Conservation (phyloP, 1,140 invertebrate genomes). For the Tetramorium parvispinum region DNA sequence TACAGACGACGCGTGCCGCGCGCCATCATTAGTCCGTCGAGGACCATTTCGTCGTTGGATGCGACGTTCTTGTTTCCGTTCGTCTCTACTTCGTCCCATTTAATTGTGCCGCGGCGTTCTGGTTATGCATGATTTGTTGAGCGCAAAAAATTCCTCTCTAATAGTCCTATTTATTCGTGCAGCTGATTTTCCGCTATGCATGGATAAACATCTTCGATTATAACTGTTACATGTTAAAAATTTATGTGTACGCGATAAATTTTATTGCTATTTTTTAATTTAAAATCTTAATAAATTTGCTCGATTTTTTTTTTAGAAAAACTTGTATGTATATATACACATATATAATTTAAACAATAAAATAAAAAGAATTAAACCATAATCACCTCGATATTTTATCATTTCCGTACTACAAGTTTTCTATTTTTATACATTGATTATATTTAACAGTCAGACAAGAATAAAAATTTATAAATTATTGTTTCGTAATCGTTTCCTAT, state of each 20-base stretch:
- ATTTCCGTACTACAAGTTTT: background rate
- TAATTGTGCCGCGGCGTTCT: conserved; percentile 29
- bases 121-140: conserved; percentile 26
- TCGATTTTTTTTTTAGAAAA: background rate
- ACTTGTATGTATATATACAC: background rate
- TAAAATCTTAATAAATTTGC: background rate
- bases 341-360: background rate
- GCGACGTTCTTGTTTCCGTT: conserved; percentile 40
- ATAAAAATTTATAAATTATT: conserved; percentile 18
- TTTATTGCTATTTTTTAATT: conserved; percentile 4
- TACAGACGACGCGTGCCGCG: conserved; percentile 40
- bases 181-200: background rate
- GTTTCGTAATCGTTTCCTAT: background rate
- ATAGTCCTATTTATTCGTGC: background rate
- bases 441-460: no score
- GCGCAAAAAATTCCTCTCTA: conserved; percentile 3
- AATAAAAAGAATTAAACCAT: background rate
- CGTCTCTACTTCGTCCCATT: conserved; percentile 38
- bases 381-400: background rate
- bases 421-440: conserved; percentile 18
- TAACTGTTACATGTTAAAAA: background rate
- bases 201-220: background rate
- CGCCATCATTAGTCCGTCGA: conserved; percentile 57
- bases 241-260: background rate
- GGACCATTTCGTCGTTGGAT: conserved; percentile 65